Evolutionary conservation across 2,113 vertebrate species (phyloP), one percentile per base, ranked within the genome.

Genomic region (Cyanoderma ruficeps): DNA sequence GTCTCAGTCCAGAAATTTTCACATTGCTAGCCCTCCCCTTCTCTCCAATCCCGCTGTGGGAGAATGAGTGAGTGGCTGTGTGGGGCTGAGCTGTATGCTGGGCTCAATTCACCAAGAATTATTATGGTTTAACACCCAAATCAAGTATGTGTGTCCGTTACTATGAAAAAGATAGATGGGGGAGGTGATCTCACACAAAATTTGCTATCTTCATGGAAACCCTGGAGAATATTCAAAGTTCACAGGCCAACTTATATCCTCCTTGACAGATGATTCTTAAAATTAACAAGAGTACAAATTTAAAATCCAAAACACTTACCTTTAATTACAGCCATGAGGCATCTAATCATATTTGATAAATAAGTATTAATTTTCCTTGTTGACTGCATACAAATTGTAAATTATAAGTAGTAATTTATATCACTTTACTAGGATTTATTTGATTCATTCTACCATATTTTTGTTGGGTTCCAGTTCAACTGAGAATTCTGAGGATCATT

Each of bases 341-440:
- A 85, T 79, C 87, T 96, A 95, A 96, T 95, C 61, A 94, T 64
- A 89, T 87, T 47, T 84, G n/a, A 94, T 95, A 92, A 92, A 94
- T 93, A 83, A 78, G 24, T 78, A 87, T 87, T 93, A 76, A 87
- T 94, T 94, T 87, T 89, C 23, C 70, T 68, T 87, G 39, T 63
- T 91, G 74, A 87, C 60, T 91, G 81, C 89, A 91, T 94, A 69
- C 19, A 93, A 95, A 91, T 89, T 92, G 28, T 87, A 91, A 92
- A 92, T 94, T 89, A 87, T 64, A 91, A 87, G 57, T 41, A 82
- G 63, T 30, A 65, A 76, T 71, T 94, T 91, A 39, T 87, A 44
- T 70, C 8, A 14, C 21, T 81, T 94, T 87, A 69, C 21, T 69
- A 79, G 49, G 28, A 72, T 71, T 78, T 81, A 52, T 82, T 92